These are phyloP conservation scores for Rhagonycha lutea DNA, from an alignment of 2,888 invertebrate species.

Conservation along the genomic window DNA sequence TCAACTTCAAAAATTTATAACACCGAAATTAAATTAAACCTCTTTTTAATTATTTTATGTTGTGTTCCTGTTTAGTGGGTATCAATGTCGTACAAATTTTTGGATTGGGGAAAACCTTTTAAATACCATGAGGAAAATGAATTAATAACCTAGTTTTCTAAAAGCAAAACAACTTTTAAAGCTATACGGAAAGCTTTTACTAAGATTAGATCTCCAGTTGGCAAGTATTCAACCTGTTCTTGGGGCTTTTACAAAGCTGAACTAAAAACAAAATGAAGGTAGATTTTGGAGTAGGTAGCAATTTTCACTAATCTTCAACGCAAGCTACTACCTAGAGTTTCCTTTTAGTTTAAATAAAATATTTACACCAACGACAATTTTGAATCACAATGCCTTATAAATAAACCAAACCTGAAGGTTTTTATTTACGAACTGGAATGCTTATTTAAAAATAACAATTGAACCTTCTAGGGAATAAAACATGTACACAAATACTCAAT, in stretches of 20 bases:
- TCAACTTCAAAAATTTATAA: neutral
- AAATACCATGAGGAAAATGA: neutral
- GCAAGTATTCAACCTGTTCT: slow-evolving; percentile 21
- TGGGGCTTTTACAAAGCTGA: slow-evolving; percentile 20
- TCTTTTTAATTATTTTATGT: neutral
- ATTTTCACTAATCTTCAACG: slow-evolving; percentile 14
- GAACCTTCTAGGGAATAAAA: neutral
- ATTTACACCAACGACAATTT: slow-evolving; percentile 14
- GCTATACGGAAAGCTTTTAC: slow-evolving; percentile 22
- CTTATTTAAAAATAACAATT: neutral
- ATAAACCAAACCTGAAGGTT: neutral
- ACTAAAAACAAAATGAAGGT: slow-evolving; percentile 20
- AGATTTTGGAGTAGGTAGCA: slow-evolving; percentile 16
- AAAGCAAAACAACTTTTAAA: slow-evolving; percentile 2
- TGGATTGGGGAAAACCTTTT: neutral
- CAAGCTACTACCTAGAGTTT: slow-evolving; percentile 20
- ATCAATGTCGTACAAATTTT: neutral
- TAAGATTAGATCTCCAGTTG: slow-evolving; percentile 21
- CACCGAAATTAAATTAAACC: neutral
- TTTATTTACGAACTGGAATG: neutral
- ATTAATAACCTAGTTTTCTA: neutral
- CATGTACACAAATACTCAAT: too few species aligned
- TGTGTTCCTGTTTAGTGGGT: neutral
- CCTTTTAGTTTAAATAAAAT: slow-evolving; percentile 27
- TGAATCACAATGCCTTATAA: neutral